Conservation (phyloP, 2,113 vertebrate genomes). For the Casuarius casuarius region DNA sequence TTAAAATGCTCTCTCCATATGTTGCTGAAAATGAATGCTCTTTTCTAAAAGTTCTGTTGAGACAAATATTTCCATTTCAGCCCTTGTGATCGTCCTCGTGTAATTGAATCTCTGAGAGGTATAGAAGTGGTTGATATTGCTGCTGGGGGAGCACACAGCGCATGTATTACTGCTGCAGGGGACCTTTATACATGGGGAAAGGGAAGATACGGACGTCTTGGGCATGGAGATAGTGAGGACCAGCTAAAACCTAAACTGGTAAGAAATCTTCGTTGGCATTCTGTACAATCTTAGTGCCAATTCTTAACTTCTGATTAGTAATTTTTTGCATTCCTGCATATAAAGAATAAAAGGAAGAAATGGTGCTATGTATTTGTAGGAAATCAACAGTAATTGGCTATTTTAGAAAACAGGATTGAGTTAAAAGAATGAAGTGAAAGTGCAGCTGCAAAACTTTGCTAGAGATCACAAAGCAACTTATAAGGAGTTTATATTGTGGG, state of each 20-base stretch:
- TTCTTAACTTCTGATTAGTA: background rate
- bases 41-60: background rate
- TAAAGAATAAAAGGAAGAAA: background rate
- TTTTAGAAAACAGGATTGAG: background rate
- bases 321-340: background rate
- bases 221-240: slow-evolving; percentile 97
- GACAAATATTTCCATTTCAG: slow-evolving; percentile 71
- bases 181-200: slow-evolving; percentile 99
- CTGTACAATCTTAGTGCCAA: background rate
- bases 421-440: background rate
- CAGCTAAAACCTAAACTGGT: slow-evolving; percentile 98
- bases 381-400: background rate
- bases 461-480: background rate
- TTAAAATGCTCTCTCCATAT: background rate
- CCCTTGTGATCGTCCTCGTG: slow-evolving; percentile 96
- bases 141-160: slow-evolving; percentile 95
- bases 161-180: slow-evolving; percentile 93
- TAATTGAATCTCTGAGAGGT: slow-evolving; percentile 94
- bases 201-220: slow-evolving; percentile 93
- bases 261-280: background rate
- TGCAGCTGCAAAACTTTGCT: background rate
- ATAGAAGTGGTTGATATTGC: slow-evolving; percentile 96
- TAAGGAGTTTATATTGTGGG: background rate
- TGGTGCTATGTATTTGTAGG: background rate
- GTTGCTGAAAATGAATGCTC: background rate